phyloP scores from a whole-genome alignment of 2,113 vertebrate genomes.

The Trachemys scripta region DNA sequence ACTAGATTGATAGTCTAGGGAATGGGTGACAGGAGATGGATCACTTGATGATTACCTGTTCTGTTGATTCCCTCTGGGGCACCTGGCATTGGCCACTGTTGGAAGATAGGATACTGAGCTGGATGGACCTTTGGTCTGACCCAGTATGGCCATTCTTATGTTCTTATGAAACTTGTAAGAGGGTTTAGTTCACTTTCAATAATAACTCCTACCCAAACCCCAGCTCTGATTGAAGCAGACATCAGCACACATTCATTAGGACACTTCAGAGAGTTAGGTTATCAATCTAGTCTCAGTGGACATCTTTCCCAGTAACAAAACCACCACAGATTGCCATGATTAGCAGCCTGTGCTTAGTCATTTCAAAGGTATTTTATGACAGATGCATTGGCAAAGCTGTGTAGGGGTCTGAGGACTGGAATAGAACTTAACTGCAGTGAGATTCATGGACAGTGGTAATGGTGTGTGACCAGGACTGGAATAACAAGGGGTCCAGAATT shows the following conservation, averaged over 20 bases:
- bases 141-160: no score
- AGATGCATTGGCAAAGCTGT: accelerated
- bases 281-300: accelerated
- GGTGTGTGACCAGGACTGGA: neutral
- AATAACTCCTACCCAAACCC: neutral
- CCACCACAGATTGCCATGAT: accelerated
- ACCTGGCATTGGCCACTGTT: no score
- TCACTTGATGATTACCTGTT: no score
- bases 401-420: accelerated
- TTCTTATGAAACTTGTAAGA: neutral
- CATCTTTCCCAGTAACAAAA: accelerated
- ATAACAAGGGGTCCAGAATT: accelerated
- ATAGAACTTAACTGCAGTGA: neutral
- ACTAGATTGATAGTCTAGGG: no score
- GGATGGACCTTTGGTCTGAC: no score
- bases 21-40: no score
- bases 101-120: no score
- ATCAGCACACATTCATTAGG: neutral
- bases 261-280: accelerated
- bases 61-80: no score
- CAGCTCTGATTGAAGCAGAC: neutral
- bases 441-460: neutral
- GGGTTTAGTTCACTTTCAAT: neutral
- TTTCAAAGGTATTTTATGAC: accelerated
- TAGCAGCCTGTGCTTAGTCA: accelerated